Conservation (phyloP, 2,113 vertebrate species). For the Meles meles region DNA sequence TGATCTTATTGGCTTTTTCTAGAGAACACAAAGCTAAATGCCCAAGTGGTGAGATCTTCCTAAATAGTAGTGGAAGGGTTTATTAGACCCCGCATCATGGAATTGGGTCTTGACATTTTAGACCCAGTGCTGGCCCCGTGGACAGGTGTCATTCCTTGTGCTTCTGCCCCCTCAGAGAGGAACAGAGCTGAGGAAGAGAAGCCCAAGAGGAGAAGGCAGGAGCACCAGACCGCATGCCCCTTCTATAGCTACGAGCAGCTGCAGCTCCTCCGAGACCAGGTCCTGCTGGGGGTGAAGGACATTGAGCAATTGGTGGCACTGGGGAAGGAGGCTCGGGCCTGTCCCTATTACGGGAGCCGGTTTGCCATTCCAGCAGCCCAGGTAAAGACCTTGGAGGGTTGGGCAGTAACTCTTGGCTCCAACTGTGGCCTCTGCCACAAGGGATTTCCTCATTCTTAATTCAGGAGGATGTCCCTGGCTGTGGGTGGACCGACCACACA, state of each 20-base stretch:
- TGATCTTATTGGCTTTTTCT: background rate
- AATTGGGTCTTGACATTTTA: background rate
- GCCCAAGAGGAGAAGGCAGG: constrained; percentile 81
- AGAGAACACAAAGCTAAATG: background rate
- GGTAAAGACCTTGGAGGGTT: constrained; percentile 53
- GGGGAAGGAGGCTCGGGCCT: constrained; percentile 87
- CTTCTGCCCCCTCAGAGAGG: constrained; percentile 72
- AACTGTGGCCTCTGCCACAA: background rate
- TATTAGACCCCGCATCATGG: accelerated
- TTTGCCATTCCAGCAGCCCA: constrained; percentile 91
- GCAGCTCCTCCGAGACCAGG: constrained; percentile 89
- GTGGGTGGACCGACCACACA: accelerated
- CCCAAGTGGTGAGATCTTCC: background rate
- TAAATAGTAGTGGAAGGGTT: background rate
- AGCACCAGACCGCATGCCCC: constrained; percentile 82
- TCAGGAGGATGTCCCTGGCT: background rate
- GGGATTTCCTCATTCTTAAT: background rate
- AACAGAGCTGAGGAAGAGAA: constrained; percentile 69
- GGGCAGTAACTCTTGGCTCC: background rate
- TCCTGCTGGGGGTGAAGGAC: constrained; percentile 89
- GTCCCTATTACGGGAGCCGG: constrained; percentile 94
- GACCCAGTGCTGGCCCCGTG: background rate
- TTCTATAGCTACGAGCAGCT: constrained; percentile 87
- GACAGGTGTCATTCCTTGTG: background rate
- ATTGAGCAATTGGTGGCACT: constrained; percentile 91